Evolutionary conservation across 2,113 vertebrate genomes (phyloP), one percentile per base, ranked within the genome.

Genomic region (Erythrocercus mccallii): DNA sequence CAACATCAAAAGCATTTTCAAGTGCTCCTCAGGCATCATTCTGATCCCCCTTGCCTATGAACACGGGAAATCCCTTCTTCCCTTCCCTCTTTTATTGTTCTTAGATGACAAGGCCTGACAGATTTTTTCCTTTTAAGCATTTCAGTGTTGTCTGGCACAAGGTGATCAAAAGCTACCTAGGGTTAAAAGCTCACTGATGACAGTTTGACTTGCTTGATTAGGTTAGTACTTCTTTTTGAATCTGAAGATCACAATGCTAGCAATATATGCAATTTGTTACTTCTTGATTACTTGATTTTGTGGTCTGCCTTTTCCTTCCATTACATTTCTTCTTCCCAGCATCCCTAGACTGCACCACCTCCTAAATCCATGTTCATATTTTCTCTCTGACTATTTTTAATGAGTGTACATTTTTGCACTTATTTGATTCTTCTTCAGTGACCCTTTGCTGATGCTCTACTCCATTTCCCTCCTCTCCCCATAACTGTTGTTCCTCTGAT

Each of bases 341-440:
- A 90, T 50, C 64, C 66, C 88, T 58, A 71, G 31, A 83, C 5
- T 72, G 65, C 38, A 92, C 56, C 86, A 88, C 60, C 74, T 86
- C 87, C 82, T 90, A 70, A 96, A 95, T 33, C 86, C 95, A 74
- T 21, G 68, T 90, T 95, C 87, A 58, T 45, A 81, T 93, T 91
- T 97, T 92, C 62, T 85, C 94, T 60, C 87, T 86, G 86, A 68
- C 91, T 82, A 94, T 82, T 91, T 95, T 86, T 96, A 85, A 86
- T 37, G 53, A 80, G 71, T 92, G 54, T 45, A 82, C 61, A 60
- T 61, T 83, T 70, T 31, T 88, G 90, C 38, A 91, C 27, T 92
- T 86, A 85, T 25, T 93, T 88, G 79, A 93, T n/a, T 90, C 80
- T 13, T 94, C 64, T 81, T 70, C 47, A 95, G 80, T 72, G 77